Conservation (phyloP, 1,140 invertebrate species). For the Vanessa tameamea region DNA sequence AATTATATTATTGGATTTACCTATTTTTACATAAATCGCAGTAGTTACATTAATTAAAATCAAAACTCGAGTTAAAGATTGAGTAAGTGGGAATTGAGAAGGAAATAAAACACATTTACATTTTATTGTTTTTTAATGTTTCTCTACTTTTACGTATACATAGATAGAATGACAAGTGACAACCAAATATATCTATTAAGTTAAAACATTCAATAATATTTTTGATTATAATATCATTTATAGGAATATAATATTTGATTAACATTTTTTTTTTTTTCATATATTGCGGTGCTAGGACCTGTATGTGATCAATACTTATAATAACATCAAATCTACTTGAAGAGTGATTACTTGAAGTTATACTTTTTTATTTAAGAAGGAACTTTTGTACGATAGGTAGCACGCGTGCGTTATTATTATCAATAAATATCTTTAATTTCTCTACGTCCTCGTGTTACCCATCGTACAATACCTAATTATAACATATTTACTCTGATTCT, state of each 20-base stretch:
- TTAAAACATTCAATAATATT: slow-evolving; percentile 42
- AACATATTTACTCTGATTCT: slow-evolving; percentile 19
- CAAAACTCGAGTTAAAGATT: no score
- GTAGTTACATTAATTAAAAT: no score
- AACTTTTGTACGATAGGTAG: not conserved
- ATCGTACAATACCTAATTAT: slow-evolving; percentile 7
- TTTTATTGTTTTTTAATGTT: slow-evolving; percentile 33
- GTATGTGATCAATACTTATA: slow-evolving; percentile 15
- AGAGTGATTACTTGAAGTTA: slow-evolving; percentile 7
- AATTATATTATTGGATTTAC: no score
- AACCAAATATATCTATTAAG: slow-evolving; percentile 42
- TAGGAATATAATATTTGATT: slow-evolving; percentile 3
- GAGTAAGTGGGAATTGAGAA: not conserved
- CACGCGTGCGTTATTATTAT: not conserved
- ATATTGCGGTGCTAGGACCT: slow-evolving; percentile 24
- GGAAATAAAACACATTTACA: slow-evolving; percentile 20
- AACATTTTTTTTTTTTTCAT: not conserved
- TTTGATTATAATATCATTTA: slow-evolving; percentile 11
- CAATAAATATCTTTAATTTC: not conserved
- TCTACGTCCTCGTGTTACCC: not conserved
- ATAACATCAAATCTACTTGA: slow-evolving; percentile 29
- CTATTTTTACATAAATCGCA: not conserved
- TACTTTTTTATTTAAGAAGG: not conserved
- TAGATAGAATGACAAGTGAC: slow-evolving; percentile 35
- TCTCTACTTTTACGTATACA: slow-evolving; percentile 44